Percentiles rank a stretch among this genome's conserved stretches.
phyloP scores from a whole-genome alignment of 2,113 vertebrate species.

The Melanerpes formicivorus region DNA sequence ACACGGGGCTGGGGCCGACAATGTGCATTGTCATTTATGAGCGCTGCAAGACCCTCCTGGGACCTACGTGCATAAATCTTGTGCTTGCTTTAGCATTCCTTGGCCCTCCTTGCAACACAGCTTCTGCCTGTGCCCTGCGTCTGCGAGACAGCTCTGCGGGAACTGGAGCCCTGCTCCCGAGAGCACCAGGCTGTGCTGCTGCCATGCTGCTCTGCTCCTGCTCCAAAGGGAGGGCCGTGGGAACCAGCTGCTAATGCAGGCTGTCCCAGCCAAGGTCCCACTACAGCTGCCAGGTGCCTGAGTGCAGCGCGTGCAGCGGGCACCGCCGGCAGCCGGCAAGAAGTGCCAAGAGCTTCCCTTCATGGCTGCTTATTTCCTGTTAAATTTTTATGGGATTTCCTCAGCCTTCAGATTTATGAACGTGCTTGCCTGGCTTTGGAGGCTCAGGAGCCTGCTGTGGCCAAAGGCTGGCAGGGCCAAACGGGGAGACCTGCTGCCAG shows the following conservation, averaged over 20 bases:
- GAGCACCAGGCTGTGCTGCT: background rate
- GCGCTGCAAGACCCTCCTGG: constrained; percentile 14
- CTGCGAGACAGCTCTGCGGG: background rate
- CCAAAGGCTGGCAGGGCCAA: accelerated
- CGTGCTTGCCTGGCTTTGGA: background rate
- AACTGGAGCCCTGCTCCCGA: background rate
- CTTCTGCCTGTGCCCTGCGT: background rate
- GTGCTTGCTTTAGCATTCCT: background rate
- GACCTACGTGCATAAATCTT: constrained; percentile 33
- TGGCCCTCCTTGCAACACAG: background rate
- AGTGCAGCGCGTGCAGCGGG: background rate
- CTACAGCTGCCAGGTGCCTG: constrained; percentile 26
- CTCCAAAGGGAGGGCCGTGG: background rate
- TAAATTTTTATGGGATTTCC: constrained; percentile 34
- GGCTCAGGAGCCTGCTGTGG: accelerated
- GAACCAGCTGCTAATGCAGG: background rate
- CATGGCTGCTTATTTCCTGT: background rate
- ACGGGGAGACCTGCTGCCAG: accelerated
- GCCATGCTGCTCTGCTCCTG: background rate
- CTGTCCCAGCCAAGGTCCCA: background rate
- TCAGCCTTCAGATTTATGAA: background rate
- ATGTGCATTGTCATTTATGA: constrained; percentile 51
- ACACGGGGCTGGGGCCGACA: background rate
- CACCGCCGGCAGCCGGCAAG: background rate
- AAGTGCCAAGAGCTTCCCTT: constrained; percentile 9